Conservation (phyloP, 2,797 vertebrate species). For the Helarctos malayanus region DNA sequence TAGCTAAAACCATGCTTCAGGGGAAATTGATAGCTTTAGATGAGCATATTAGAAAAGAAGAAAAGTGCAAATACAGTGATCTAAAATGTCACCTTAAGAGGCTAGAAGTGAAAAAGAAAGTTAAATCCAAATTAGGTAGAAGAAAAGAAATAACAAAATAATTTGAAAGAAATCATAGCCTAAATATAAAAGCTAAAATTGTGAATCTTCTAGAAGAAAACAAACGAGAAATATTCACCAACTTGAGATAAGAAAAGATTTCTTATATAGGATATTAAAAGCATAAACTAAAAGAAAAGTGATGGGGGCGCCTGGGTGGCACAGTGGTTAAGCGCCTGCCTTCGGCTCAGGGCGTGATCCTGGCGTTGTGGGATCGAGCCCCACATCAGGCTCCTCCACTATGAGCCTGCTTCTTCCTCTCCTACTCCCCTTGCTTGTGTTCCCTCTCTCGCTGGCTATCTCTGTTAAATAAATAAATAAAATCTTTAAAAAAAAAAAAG, state of each 20-base stretch:
- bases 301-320: background rate
- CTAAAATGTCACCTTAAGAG: background rate
- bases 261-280: background rate
- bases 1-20: background rate
- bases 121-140: background rate
- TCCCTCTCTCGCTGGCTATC: too few relatives aligned
- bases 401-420: too few relatives aligned
- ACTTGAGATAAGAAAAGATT: background rate
- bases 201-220: constrained; percentile 8
- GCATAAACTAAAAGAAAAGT: background rate
- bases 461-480: too few relatives aligned
- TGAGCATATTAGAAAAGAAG: background rate
- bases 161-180: background rate
- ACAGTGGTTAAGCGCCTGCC: too few relatives aligned
- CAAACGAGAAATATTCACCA: background rate
- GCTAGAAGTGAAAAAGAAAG: constrained; percentile 11
- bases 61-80: background rate
- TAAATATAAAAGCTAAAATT: constrained; percentile 9
- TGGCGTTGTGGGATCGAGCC: too few relatives aligned
- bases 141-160: background rate
- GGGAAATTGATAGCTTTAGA: background rate
- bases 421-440: too few relatives aligned
- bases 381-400: too few relatives aligned
- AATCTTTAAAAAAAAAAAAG: constrained; percentile 4
- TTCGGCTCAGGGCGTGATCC: too few relatives aligned